Base-by-base conservation (phyloP, 2,888 invertebrate genomes). In the Eumacrocentrus americanus region DNA sequence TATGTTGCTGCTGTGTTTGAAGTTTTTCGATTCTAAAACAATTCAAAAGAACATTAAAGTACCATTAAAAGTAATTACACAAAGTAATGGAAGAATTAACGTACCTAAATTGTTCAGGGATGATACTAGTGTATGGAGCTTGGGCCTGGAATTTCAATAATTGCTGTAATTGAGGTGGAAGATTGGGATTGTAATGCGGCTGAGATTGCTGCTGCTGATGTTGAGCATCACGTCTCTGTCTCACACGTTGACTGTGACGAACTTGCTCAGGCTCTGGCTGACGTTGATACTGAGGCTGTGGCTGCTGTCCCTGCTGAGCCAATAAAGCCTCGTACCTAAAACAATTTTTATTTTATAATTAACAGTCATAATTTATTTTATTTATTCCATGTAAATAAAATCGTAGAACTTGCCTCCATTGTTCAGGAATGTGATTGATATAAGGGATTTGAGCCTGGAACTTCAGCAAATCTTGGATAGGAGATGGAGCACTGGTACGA, bases 31-130 rank as follows among this genome's bases (percentile, higher is more conserved):
- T n/a, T n/a, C n/a, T n/a, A n/a, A n/a, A n/a, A n/a, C n/a, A n/a
- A n/a, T n/a, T n/a, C n/a, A n/a, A n/a, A n/a, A n/a, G n/a, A n/a
- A n/a, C n/a, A n/a, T n/a, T n/a, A n/a, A n/a, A n/a, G n/a, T n/a
- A n/a, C n/a, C n/a, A n/a, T n/a, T n/a, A n/a, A n/a, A n/a, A n/a
- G n/a, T n/a, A n/a, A n/a, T n/a, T n/a, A n/a, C n/a, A n/a, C n/a
- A n/a, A n/a, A n/a, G n/a, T n/a, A n/a, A n/a, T n/a, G n/a, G n/a
- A n/a, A n/a, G n/a, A n/a, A n/a, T n/a, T n/a, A n/a, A n/a, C n/a
- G n/a, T 67, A 77, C 76, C 76, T 73, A 54, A 66, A 74, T 22
- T 72, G 76, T 64, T 76, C 78, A 3, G 79, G 80, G 29, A 79
- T 77, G 47, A 72, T 71, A 60, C 78, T 78, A 44, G 74, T 57